Conservation (phyloP, 2,797 vertebrate genomes). For the Enteromius paludinosus region DNA sequence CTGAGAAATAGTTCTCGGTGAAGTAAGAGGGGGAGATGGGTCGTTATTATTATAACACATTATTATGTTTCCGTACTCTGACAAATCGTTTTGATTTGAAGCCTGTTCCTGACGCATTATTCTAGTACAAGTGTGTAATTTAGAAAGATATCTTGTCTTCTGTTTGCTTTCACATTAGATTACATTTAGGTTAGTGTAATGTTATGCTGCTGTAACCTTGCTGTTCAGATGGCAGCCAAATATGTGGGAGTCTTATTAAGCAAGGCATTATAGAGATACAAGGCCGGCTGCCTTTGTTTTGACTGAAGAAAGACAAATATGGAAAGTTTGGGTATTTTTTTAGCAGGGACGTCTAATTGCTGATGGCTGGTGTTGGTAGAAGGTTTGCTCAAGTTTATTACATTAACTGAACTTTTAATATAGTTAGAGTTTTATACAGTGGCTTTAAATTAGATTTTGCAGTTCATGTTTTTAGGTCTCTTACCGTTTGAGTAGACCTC, state of each 20-base stretch:
- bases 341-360: slow-evolving; percentile 40
- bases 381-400: neutral
- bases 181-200: slow-evolving; percentile 61
- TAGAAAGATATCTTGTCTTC: neutral
- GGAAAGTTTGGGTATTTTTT: slow-evolving; percentile 41
- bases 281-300: slow-evolving; percentile 63
- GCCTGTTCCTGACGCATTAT: neutral
- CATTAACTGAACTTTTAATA: neutral
- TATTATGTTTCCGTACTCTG: neutral
- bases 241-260: slow-evolving; percentile 52
- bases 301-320: slow-evolving; percentile 49
- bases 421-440: neutral
- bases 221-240: slow-evolving; percentile 25
- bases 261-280: slow-evolving; percentile 30
- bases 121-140: neutral
- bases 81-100: neutral
- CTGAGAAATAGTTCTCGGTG: neutral
- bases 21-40: neutral
- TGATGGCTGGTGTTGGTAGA: slow-evolving; percentile 57
- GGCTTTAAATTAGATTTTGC: neutral
- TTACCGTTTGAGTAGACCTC: neutral
- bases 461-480: neutral
- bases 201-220: slow-evolving; percentile 55
- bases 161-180: slow-evolving; percentile 31
- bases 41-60: neutral